These are phyloP conservation scores for Palythoa heliodiscus DNA, from an alignment of 92 coral and sea anemone species.

Conservation along the genomic window DNA sequence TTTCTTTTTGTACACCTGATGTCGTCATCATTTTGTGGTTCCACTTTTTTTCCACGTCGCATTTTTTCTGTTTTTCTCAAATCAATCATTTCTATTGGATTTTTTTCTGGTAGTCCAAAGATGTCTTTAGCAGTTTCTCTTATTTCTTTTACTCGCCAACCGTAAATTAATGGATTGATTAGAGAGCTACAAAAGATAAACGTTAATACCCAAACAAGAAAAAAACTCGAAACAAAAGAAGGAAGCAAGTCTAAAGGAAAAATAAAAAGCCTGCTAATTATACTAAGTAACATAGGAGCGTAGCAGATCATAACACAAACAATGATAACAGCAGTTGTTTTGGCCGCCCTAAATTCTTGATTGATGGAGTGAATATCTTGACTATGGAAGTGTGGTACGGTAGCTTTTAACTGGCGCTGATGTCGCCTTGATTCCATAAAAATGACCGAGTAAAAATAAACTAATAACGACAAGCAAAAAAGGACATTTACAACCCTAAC, in stretches of 20 bases:
- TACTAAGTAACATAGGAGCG: neutral
- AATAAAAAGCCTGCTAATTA: neutral
- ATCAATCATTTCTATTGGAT: no score
- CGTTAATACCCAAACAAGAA: neutral
- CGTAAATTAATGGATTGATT: neutral
- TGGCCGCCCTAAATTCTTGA: neutral
- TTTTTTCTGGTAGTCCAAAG: neutral
- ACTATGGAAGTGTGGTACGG: neutral
- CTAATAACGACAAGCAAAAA: neutral
- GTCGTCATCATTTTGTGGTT: no score
- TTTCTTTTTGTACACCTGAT: no score
- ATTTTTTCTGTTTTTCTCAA: no score
- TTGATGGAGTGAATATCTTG: neutral
- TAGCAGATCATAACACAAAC: neutral
- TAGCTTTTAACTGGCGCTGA: neutral
- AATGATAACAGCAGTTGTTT: neutral
- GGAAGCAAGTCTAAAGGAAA: no score
- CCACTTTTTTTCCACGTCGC: neutral
- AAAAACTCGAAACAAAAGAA: neutral
- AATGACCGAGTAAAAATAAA: neutral
- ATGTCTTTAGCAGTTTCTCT: neutral
- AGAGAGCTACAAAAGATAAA: neutral
- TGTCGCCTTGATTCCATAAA: neutral
- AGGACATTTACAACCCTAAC: neutral
- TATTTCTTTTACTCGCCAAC: neutral